A percentile compares a stretch with the other conserved stretches of the same genome.
These are phyloP conservation scores for Fundulus diaphanus DNA, from an alignment of 2,797 vertebrate species.

Conservation along the genomic window DNA sequence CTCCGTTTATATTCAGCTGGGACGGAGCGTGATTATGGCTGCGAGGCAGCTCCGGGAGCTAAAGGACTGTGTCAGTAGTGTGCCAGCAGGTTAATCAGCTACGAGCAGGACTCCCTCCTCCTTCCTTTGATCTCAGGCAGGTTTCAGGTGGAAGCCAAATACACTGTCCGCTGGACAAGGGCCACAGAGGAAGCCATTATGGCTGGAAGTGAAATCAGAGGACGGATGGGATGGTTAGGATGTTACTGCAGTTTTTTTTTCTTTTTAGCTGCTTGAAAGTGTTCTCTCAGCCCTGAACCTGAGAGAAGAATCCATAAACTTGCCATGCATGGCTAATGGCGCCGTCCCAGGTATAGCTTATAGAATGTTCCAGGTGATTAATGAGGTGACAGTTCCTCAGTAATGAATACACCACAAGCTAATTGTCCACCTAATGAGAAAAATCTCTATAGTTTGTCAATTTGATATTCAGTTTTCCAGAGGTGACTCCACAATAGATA, in stretches of 20 bases:
- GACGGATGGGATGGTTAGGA: constrained; percentile 14
- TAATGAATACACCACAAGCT: constrained; percentile 77
- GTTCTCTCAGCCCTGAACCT: neutral
- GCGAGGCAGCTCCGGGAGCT: constrained; percentile 52
- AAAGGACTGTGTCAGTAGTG: constrained; percentile 53
- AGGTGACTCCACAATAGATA: constrained; percentile 68
- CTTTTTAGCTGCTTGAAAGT: constrained; percentile 20
- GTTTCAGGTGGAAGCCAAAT: constrained; percentile 62
- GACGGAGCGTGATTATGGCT: constrained; percentile 45
- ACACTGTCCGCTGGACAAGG: constrained; percentile 57
- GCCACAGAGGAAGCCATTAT: constrained; percentile 52
- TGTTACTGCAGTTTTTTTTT: constrained; percentile 4
- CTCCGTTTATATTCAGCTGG: constrained; percentile 54
- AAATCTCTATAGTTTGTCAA: constrained; percentile 75
- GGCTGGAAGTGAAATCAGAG: constrained; percentile 43
- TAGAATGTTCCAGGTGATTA: constrained; percentile 73
- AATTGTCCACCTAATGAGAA: constrained; percentile 80
- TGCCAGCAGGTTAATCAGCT: constrained; percentile 76
- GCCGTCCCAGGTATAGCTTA: constrained; percentile 56
- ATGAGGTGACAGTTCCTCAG: constrained; percentile 67
- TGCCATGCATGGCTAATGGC: constrained; percentile 32
- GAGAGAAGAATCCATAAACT: constrained; percentile 11
- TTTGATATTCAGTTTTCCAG: constrained; percentile 68
- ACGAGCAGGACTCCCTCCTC: constrained; percentile 62
- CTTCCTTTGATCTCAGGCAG: constrained; percentile 71